Evolutionary conservation across 2,113 vertebrate genomes (phyloP), one percentile per base, ranked within the genome.

Genomic region (Tenrec ecaudatus): DNA sequence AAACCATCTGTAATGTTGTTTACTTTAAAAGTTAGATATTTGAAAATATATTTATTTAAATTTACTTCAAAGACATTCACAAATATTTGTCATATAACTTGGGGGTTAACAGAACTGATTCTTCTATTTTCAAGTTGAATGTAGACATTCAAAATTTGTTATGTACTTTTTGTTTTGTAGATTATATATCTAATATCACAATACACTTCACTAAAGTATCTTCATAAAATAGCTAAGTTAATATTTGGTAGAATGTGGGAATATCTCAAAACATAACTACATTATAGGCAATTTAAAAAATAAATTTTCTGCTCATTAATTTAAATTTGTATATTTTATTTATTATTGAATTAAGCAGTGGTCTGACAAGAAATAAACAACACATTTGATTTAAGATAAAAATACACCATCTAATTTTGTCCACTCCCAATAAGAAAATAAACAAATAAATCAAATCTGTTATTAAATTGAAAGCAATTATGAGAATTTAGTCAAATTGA

Each of bases 381-480:
- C 7, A 40, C 1, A 69, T 80, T 29, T 87, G 19, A 78, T 58
- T 81, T 91, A 85, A 81, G 90, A 90, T 53, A 25, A 82, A 82
- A 89, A 57, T 80, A 36, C 36, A 25, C 43, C 25, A 64, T 47
- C 25, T 0, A 80, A 20, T 66, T 94, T 83, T n/a, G 36, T 73
- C 25, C 23, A 53, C 47, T 40, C 57, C 84, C 17, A 38, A 1
- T 76, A 81, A 83, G 4, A 6, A 68, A 83, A 86, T 76, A 62
- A 38, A 23, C 12, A 84, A 22, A 73, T 89, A 90, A 93, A 80
- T 93, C 20, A 92, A 36, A 60, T 82, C 2, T 22, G 68, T 53
- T 23, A 19, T 40, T 64, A 6, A 84, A 80, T 29, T 38, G 25
- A 91, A 89, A 40, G 25, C 22, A 60, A 82, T 89, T 75, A 47